A percentile compares a stretch with the other conserved stretches of the same genome.
phyloP scores from a whole-genome alignment of 1,140 invertebrate species.

The Bombus balteatus region DNA sequence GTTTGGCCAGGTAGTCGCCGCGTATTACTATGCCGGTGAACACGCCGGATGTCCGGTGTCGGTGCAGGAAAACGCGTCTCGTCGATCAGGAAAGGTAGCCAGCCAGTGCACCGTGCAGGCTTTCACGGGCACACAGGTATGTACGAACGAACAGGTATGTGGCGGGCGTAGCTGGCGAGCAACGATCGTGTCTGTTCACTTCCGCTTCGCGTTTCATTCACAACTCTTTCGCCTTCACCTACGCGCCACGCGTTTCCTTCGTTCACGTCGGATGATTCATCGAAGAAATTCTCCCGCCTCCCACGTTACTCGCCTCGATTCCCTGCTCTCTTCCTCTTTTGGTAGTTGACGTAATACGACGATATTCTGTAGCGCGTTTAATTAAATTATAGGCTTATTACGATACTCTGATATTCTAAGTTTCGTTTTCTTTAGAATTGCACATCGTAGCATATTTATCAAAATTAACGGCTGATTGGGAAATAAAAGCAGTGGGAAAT shows the following conservation, averaged over 20 bases:
- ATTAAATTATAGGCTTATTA: too few relatives aligned
- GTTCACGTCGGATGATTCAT: slow-evolving; percentile 60
- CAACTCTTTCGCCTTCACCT: slow-evolving; percentile 57
- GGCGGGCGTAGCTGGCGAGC: slow-evolving; percentile 29
- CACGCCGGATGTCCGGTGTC: slow-evolving; percentile 74
- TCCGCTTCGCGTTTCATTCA: slow-evolving; percentile 67
- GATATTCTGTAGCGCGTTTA: too few relatives aligned
- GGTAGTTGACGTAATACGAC: too few relatives aligned
- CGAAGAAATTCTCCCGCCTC: slow-evolving; percentile 40
- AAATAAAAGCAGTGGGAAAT: too few relatives aligned
- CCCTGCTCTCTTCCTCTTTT: too few relatives aligned
- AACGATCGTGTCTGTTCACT: slow-evolving; percentile 55
- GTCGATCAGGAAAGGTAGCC: slow-evolving; percentile 65
- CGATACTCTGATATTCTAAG: too few relatives aligned
- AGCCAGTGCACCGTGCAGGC: slow-evolving; percentile 23
- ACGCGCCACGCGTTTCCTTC: slow-evolving; percentile 59
- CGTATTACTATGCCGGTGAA: slow-evolving; percentile 73
- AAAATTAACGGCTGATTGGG: too few relatives aligned
- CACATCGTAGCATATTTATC: too few relatives aligned
- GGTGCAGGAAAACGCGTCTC: slow-evolving; percentile 69
- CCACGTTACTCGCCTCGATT: not conserved
- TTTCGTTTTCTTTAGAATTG: too few relatives aligned
- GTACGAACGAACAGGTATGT: slow-evolving; percentile 37
- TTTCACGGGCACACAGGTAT: slow-evolving; percentile 39
- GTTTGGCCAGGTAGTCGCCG: slow-evolving; percentile 5